Evolutionary conservation across 2,797 vertebrate genomes (phyloP), one percentile per base, ranked within the genome.

Genomic region (Liparis tanakae): DNA sequence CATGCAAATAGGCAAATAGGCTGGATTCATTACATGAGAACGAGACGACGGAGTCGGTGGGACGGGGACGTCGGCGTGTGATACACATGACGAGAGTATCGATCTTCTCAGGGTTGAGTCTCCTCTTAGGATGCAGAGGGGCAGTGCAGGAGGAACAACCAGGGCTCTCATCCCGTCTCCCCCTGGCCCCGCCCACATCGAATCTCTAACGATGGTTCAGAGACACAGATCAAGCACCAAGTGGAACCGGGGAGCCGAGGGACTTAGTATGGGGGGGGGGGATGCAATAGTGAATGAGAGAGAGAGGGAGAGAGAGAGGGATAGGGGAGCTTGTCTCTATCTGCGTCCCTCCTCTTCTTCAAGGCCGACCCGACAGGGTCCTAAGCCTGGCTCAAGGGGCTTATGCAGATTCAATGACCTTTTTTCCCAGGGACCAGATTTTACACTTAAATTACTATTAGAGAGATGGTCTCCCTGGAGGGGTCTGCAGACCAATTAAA

Each of bases 361-460:
- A 95, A 95, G 91, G 92, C 94, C 93, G 89, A 95, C 93, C 95
- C 94, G 89, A 96, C 93, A 94, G 89, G 76, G 68, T 95, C 95
- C 91, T 96, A 96, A 97, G 95, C 94, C 94, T 91, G 94, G 95
- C 95, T 97, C 94, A 91, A 95, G 95, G 95, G 95, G 94, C 93
- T 95, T 97, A 96, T 97, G 96, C 93, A 98, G 96, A 97, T 97
- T 92, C 95, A 93, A 90, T 97, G 96, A 98, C 97, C 96, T 98
- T 98, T 98, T 98, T 96, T 96, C 95, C 94, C 94, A 94, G 92
- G 94, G 94, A 96, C 94, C 94, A 96, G 95, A 96, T 96, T 97
- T 98, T 96, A 96, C 95, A 96, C 95, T 96, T 95, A 97, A 96
- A 97, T 98, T 97, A 95, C 95, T 95, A 96, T 97, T 96, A 96